Evolutionary conservation across 2,113 vertebrate genomes (phyloP), one percentile per base, ranked within the genome.

Genomic region (Ginglymostoma cirratum): DNA sequence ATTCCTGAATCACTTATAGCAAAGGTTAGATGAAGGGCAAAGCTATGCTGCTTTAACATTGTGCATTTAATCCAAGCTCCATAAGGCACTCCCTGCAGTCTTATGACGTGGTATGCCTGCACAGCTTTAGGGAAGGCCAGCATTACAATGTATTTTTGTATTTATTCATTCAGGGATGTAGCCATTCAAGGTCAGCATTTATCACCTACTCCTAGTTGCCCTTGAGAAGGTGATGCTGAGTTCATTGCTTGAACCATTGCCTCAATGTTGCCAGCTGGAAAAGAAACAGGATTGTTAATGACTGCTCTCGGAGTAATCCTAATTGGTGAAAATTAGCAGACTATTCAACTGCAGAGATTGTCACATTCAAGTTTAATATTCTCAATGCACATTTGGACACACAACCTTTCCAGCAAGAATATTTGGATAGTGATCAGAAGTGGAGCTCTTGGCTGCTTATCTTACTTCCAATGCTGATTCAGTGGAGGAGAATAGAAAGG

Each of bases 11-110:
- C 80, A 83, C 19, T 83, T 38, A 38, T 23, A 67, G 61, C 61
- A n/a, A 66, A 66, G 61, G 89, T 93, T 93, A 93, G n/a, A 66
- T 93, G n/a, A 93, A 93, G 89, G 89, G 61, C 61, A 93, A 93
- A 93, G 17, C 17, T 23, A 10, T 34, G 66, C 89, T 10, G 19
- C 34, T 93, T 93, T 19, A 66, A 93, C 89, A 66, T 66, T 38
- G 89, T 66, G 38, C 65, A 30, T 65, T 65, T 38, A 21, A n/a
- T 93, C 61, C 89, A n/a, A 66, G 17, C 34, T 93, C 61, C 38
- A 61, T 66, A 65, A 42, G 15, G 61, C 30, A 66, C 61, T 38
- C 61, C n/a, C 89, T 38, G 30, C 21, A 38, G 30, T n/a, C 38
- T 38, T 66, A 45, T 83, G 80, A 83, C 17, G 17, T 83, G 17